These are phyloP conservation scores for Cassiopea xamachana DNA, from an alignment of 30 jellyfish, hydroid and myxozoan genomes.

Conservation along the genomic window DNA sequence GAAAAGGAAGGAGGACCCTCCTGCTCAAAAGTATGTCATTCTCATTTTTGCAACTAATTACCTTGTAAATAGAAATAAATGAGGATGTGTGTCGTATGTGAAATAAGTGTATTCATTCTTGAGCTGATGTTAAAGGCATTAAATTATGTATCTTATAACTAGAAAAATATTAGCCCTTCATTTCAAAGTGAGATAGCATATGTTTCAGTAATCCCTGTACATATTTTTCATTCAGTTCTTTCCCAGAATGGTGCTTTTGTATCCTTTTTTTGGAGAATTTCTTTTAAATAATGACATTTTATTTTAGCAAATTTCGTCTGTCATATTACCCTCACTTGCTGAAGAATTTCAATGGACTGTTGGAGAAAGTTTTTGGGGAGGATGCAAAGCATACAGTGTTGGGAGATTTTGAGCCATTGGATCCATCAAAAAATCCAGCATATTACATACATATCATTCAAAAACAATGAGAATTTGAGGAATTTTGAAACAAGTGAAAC, in stretches of 20 bases:
- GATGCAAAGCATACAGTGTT: conserved; percentile 87
- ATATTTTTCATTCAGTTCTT: too few species aligned
- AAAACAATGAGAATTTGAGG: conserved; percentile 30
- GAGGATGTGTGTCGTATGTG: too few species aligned
- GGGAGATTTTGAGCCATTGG: conserved; percentile 92
- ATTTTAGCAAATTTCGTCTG: conserved; percentile 88
- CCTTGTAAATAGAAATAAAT: too few species aligned
- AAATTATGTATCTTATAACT: too few species aligned
- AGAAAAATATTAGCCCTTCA: too few species aligned
- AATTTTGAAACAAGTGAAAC: background rate
- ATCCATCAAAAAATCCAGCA: conserved; percentile 80
- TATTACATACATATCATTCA: conserved; percentile 90
- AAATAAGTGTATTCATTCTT: too few species aligned
- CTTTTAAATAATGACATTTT: too few species aligned
- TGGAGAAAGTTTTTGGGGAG: conserved; percentile 82
- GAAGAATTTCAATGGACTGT: conserved; percentile 72
- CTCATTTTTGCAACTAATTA: background rate
- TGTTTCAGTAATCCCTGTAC: too few species aligned
- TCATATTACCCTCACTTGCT: conserved; percentile 97
- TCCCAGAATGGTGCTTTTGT: too few species aligned
- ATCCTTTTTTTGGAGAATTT: background rate
- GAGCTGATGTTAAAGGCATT: too few species aligned
- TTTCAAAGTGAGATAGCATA: too few species aligned
- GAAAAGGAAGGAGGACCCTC: conserved; percentile 64
- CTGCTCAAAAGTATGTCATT: conserved; percentile 32